Base-by-base conservation (phyloP, 2,797 vertebrate species). In the Catharus ustulatus region DNA sequence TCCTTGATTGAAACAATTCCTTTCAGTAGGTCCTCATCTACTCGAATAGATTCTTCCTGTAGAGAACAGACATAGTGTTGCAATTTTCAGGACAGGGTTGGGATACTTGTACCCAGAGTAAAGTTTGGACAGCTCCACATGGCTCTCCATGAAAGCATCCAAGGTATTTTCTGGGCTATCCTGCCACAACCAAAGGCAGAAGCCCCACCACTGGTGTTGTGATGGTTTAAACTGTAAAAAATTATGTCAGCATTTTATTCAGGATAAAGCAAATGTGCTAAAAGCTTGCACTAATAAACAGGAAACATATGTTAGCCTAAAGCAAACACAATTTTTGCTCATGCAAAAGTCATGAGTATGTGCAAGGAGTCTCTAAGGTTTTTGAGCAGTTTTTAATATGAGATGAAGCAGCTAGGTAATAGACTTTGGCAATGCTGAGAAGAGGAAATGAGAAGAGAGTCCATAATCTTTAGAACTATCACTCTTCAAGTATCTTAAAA, bases 391-490 rank as follows among this genome's bases (percentile, higher is more conserved):
- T 95, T 94, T 91, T 75, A 89, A 54, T 85, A 68, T 29, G 23
- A 78, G 62, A 54, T 75, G 58, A 75, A 81, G 26, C 15, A 46
- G 24, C 13, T 72, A 72, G 22, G 46, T 78, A 80, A 93, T 89
- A 89, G 82, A 68, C 76, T 84, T 78, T 43, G 73, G 52, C 73
- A 93, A 66, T 55, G 20, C 11, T 75, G 85, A 83, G 72, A 73
- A 48, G 32, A 89, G 62, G 43, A 89, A 94, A 94, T 78, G 66
- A 72, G 61, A 92, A 77, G 29, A 73, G 61, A 83, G 81, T 81
- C 72, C 30, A 52, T 89, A 95, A 93, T 93, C 45, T 93, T 88
- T 57, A 89, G 52, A 73, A 78, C 79, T 84, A 64, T 48, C 22
- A 30, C 64, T 89, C 34, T 52, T 91, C n/a, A 87, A 90, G 54